These are phyloP conservation scores for Acanthococcus lagerstroemiae DNA, from an alignment of 2,888 invertebrate species.

Conservation along the genomic window DNA sequence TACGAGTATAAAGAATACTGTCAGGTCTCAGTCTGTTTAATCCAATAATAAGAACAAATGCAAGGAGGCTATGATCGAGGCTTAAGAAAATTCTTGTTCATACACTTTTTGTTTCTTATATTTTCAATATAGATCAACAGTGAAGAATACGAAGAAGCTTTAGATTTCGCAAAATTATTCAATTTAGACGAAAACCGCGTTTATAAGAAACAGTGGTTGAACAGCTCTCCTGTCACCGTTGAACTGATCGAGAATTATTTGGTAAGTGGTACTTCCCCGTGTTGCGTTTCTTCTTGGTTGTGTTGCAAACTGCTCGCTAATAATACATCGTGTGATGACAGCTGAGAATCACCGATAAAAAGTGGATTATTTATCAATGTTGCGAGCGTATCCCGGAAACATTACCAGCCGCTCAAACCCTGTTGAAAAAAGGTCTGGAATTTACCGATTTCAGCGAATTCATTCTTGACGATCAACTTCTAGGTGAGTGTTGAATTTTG, in stretches of 20 bases:
- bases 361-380: constrained; percentile 73
- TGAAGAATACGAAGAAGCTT: constrained; percentile 62
- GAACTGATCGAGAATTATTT: constrained; percentile 64
- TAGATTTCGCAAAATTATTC: constrained; percentile 58
- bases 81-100: too few species aligned
- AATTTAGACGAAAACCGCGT: constrained; percentile 64
- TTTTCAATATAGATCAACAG: constrained; percentile 47
- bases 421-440: constrained; percentile 61
- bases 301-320: too few species aligned
- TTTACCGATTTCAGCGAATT: constrained; percentile 50
- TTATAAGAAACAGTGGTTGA: constrained; percentile 70
- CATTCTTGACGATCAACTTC: not conserved
- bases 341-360: constrained; percentile 63
- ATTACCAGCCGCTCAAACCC: constrained; percentile 57
- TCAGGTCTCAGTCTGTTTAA: too few species aligned
- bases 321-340: too few species aligned
- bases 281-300: not conserved
- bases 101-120: too few species aligned
- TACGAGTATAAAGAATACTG: too few species aligned
- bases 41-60: too few species aligned
- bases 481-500: not conserved
- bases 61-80: too few species aligned
- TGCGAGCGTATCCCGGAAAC: constrained; percentile 62
- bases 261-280: constrained; percentile 45
- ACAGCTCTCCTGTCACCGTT: constrained; percentile 53